These are phyloP conservation scores for Reticulitermes speratus DNA, from an alignment of 1,140 invertebrate species.

Conservation along the genomic window DNA sequence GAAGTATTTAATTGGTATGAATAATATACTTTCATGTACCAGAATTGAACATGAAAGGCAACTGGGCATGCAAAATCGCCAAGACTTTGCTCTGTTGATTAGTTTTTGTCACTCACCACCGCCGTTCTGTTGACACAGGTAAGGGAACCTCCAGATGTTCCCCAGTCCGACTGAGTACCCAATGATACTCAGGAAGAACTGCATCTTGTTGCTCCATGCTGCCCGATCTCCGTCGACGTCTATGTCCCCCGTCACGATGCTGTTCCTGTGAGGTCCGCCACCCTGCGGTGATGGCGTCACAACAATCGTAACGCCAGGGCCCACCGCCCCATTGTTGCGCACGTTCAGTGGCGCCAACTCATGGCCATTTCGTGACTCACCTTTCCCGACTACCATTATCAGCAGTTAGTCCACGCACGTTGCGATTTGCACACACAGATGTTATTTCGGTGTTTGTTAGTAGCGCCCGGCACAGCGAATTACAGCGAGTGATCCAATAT, in stretches of 20 bases:
- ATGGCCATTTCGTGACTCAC: constrained; percentile 64
- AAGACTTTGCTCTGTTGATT: too few species aligned
- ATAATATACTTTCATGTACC: too few species aligned
- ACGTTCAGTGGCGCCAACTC: constrained; percentile 72
- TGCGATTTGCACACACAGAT: not conserved
- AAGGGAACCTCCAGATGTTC: constrained; percentile 95
- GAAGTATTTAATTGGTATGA: too few species aligned
- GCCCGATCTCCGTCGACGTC: constrained; percentile 60
- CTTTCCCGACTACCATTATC: constrained; percentile 46
- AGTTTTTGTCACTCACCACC: constrained; percentile 68
- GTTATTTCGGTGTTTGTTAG: too few species aligned
- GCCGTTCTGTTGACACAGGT: constrained; percentile 91
- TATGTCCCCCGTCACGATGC: constrained; percentile 41
- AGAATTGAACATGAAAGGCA: too few species aligned
- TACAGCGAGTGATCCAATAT: not conserved
- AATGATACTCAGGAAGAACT: constrained; percentile 89
- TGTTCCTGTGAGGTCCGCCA: constrained; percentile 43
- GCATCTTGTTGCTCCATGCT: constrained; percentile 80
- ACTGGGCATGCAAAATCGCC: too few species aligned
- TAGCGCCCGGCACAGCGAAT: not conserved
- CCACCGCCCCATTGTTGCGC: not conserved
- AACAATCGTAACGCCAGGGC: constrained; percentile 22
- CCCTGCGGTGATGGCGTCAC: constrained; percentile 53
- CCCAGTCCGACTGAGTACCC: constrained; percentile 88
- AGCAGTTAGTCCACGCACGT: not conserved